phyloP scores from a whole-genome alignment of 2,113 vertebrate genomes.

The Brachypodius melanocephalos region DNA sequence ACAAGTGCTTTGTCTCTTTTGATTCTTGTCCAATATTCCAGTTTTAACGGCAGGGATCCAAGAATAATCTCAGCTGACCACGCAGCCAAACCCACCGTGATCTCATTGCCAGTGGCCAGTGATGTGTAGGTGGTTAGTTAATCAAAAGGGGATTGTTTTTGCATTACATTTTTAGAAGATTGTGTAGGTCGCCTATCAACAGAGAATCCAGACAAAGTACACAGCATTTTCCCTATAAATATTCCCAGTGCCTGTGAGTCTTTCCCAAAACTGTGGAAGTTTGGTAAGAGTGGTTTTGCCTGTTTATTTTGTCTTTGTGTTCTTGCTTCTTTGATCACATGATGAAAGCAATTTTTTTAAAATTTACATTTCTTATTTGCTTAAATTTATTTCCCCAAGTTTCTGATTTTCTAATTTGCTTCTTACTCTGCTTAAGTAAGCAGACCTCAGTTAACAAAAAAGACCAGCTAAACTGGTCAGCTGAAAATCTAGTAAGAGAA shows the following conservation, averaged over 20 bases:
- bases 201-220: not conserved
- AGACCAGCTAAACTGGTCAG: not conserved
- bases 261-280: not conserved
- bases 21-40: not conserved
- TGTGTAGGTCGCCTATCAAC: not conserved
- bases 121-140: not conserved
- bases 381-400: not conserved
- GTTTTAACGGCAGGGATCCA: slow-evolving; percentile 37
- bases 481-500: not conserved
- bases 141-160: not conserved
- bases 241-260: not conserved
- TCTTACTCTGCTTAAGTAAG: not conserved
- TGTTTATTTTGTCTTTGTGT: not conserved
- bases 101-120: slow-evolving; percentile 21
- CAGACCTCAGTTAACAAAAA: not conserved
- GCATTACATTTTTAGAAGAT: not conserved
- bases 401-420: not conserved
- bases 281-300: not conserved
- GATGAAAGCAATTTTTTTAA: not conserved
- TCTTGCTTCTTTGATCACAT: not conserved
- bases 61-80: slow-evolving; percentile 25
- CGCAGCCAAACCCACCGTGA: not conserved
- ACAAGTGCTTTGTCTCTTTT: slow-evolving; percentile 17
- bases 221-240: not conserved
- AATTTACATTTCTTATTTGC: not conserved